These are phyloP conservation scores for Takifugu bimaculatus DNA, from an alignment of 2,113 vertebrate genomes.

Conservation along the genomic window DNA sequence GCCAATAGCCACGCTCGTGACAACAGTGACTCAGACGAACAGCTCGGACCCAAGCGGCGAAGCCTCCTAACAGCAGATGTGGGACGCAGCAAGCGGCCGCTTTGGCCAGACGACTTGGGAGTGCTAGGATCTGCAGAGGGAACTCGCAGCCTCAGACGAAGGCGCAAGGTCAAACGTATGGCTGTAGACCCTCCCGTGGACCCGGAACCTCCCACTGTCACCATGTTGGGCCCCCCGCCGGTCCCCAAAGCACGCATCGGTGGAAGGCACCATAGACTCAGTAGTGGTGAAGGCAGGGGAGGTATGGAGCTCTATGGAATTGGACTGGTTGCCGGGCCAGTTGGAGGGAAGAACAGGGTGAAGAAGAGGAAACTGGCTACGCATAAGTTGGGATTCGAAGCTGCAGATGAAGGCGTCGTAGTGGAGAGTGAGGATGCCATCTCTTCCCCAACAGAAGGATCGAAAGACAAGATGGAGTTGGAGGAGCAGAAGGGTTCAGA, in stretches of 20 bases:
- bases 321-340: conserved; percentile 37
- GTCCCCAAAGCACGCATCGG: conserved; percentile 75
- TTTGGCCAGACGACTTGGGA: conserved; percentile 74
- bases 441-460: conserved; percentile 59
- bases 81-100: conserved; percentile 71
- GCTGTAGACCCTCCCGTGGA: conserved; percentile 88
- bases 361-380: conserved; percentile 88
- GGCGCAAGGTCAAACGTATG: conserved; percentile 96
- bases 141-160: conserved; percentile 84
- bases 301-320: conserved; percentile 53
- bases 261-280: conserved; percentile 70
- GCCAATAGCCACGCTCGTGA: conserved; percentile 75
- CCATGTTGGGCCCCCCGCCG: conserved; percentile 72
- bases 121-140: conserved; percentile 78
- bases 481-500: conserved; percentile 94
- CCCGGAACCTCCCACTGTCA: conserved; percentile 52
- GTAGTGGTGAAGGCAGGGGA: conserved; percentile 66
- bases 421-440: conserved; percentile 74
- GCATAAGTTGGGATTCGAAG: conserved; percentile 78
- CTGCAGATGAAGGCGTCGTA: conserved; percentile 76
- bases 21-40: conserved; percentile 94
- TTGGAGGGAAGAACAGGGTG: conserved; percentile 81
- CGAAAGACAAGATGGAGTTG: conserved; percentile 94
- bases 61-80: conserved; percentile 77
- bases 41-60: conserved; percentile 80